Conservation (phyloP, 2,888 invertebrate genomes). For the Sinodicranocentrus sp. region DNA sequence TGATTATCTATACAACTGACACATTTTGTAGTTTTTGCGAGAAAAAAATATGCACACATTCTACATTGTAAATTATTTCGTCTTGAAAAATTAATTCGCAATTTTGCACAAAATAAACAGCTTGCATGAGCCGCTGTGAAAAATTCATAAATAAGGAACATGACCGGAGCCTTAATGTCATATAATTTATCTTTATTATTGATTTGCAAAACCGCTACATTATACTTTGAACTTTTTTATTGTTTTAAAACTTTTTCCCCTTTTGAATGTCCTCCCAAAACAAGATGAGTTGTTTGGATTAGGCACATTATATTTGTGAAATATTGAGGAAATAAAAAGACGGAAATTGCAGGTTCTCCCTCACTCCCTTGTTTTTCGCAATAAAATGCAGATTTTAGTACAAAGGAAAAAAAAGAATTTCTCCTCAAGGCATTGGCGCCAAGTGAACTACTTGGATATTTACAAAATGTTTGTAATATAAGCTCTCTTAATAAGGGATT, state of each 20-base stretch:
- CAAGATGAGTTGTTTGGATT: neutral
- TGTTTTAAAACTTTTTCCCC: neutral
- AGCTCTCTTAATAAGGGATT: neutral
- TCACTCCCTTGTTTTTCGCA: neutral
- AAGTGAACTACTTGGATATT: neutral
- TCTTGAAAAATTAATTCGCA: slow-evolving; percentile 8
- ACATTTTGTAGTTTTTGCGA: slow-evolving; percentile 49
- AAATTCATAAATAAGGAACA: neutral
- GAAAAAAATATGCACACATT: neutral
- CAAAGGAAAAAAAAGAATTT: neutral
- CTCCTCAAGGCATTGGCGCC: slow-evolving; percentile 16
- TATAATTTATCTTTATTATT: slow-evolving; percentile 4
- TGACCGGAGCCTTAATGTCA: neutral
- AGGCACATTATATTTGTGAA: neutral
- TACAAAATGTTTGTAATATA: neutral
- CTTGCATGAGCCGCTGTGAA: neutral
- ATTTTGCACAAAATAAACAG: too few relatives aligned
- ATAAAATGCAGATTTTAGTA: slow-evolving; percentile 4
- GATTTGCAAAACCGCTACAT: slow-evolving; percentile 2
- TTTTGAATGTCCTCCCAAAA: slow-evolving; percentile 2
- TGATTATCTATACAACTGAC: slow-evolving; percentile 54
- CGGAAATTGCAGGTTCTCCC: neutral
- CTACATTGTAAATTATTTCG: neutral
- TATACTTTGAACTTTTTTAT: too few relatives aligned
- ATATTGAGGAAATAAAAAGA: slow-evolving; percentile 17